phyloP scores from a whole-genome alignment of 2,113 vertebrate species.

The Andinoacara biseriatus region DNA sequence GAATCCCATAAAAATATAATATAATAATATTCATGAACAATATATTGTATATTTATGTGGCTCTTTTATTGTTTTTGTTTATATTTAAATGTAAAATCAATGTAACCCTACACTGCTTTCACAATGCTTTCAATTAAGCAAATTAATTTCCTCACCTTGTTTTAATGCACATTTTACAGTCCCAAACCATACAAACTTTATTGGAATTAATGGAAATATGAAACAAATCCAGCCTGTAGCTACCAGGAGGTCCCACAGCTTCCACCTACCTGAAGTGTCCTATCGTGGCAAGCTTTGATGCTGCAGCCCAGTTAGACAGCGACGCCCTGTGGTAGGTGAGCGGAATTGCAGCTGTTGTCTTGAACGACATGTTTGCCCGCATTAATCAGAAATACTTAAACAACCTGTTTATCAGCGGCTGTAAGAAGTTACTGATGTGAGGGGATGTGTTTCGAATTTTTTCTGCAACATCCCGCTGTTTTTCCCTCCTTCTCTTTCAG shows the following conservation, averaged over 20 bases:
- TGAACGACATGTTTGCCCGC: too few relatives aligned
- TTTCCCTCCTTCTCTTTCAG: too few relatives aligned
- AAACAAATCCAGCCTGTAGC: neutral
- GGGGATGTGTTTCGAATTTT: too few relatives aligned
- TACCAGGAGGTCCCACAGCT: neutral
- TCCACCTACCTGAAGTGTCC: neutral
- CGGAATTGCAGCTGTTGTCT: too few relatives aligned
- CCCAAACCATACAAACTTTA: neutral
- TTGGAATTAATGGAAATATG: neutral
- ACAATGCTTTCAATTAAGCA: accelerated
- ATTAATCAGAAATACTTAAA: too few relatives aligned
- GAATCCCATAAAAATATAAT: neutral
- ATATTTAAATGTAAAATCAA: neutral
- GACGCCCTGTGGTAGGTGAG: too few relatives aligned
- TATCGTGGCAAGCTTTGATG: too few relatives aligned
- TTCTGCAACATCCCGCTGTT: too few relatives aligned
- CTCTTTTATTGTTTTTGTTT: neutral
- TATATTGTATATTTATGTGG: neutral
- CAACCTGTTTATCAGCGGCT: too few relatives aligned
- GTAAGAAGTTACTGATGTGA: too few relatives aligned
- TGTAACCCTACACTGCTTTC: neutral
- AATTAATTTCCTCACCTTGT: neutral
- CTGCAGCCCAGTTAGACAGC: too few relatives aligned
- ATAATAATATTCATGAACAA: neutral
- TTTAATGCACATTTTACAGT: neutral